Evolutionary conservation across 1,140 invertebrate genomes (phyloP), one percentile per base, ranked within the genome.

Genomic region (Bombus sylvicola): DNA sequence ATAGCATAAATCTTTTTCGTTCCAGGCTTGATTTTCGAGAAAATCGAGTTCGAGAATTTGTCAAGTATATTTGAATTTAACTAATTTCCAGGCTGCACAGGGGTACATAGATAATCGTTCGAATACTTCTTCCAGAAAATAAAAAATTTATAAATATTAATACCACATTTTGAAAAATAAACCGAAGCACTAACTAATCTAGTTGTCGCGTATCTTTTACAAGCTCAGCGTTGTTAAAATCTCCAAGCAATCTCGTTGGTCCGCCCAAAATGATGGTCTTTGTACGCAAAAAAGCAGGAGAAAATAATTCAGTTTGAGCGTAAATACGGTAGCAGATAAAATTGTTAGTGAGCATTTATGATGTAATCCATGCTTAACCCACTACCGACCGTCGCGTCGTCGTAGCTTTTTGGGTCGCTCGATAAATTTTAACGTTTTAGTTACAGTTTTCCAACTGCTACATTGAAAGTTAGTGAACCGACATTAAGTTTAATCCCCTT

Each of bases 361-460:
- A 80, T 80, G 78, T 80, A 80, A 80, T 80, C 78, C 78, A 69
- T 80, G 64, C 78, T 80, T 80, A 80, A 80, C 78, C 78, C 78
- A 80, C 25, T 69, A 37, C 31, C 41, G 18, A n/a, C 12, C 64
- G 43, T 37, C 64, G 43, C n/a, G 28, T 12, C 64, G 43, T 37
- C 64, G 43, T 53, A 28, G 64, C 78, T 80, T 80, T 80, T 80
- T 69, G 64, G 78, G 64, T 80, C 78, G 78, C 43, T 68, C 78
- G 78, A 80, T 79, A 66, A 79, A 79, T 80, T 69, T 80, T 69
- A 80, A 80, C 43, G 78, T 80, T 80, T 79, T 79, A 79, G 62
- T 79, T 79, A 41, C 77, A 41, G 39, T 79, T 79, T n/a, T 22
- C 77, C 62, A n/a, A 18, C 64, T n/a, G 74, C 34, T 57, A 34